A percentile compares a stretch with the other conserved stretches of the same genome.
Evolutionary conservation across 2,888 invertebrate genomes (phyloP).

Genomic region (Chironomus tentans): DNA sequence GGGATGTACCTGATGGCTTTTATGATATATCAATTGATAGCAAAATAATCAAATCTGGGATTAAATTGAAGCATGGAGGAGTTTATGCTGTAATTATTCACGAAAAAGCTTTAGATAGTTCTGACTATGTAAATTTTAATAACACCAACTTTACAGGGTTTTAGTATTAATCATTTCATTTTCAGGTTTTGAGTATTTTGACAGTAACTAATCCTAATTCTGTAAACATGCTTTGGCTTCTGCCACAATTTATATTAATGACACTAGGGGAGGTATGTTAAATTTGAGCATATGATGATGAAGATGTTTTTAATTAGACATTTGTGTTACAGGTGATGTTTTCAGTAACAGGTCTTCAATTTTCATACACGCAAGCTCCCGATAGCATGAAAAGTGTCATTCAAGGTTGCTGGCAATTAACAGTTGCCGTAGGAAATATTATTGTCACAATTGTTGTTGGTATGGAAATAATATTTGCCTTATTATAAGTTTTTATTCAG

Average conservation of each 20-base stretch:
- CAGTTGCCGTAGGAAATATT: slow-evolving; percentile 87
- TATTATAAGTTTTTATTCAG: too few species aligned
- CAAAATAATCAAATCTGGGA: slow-evolving; percentile 33
- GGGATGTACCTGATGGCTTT: slow-evolving; percentile 34
- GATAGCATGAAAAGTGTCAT: slow-evolving; percentile 87
- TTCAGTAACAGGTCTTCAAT: slow-evolving; percentile 87
- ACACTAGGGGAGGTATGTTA: slow-evolving; percentile 48
- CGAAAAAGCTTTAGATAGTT: background rate
- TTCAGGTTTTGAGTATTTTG: background rate
- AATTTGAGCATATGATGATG: too few species aligned
- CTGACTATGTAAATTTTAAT: background rate
- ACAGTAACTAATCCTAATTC: slow-evolving; percentile 53
- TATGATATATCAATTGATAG: slow-evolving; percentile 41
- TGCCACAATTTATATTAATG: slow-evolving; percentile 61
- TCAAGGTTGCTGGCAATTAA: slow-evolving; percentile 81
- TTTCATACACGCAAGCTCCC: slow-evolving; percentile 86
- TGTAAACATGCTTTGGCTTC: slow-evolving; percentile 51
- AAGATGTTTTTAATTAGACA: background rate
- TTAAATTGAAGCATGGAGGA: slow-evolving; percentile 49
- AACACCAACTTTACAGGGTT: too few species aligned
- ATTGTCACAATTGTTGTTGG: slow-evolving; percentile 79
- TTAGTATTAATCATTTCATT: background rate
- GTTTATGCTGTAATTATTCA: slow-evolving; percentile 50
- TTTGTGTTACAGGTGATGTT: slow-evolving; percentile 54
- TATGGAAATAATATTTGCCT: too few species aligned